A percentile compares a stretch with the other conserved stretches of the same genome.
phyloP scores from a whole-genome alignment of 2,888 invertebrate genomes.

The Clitarchus hookeri region DNA sequence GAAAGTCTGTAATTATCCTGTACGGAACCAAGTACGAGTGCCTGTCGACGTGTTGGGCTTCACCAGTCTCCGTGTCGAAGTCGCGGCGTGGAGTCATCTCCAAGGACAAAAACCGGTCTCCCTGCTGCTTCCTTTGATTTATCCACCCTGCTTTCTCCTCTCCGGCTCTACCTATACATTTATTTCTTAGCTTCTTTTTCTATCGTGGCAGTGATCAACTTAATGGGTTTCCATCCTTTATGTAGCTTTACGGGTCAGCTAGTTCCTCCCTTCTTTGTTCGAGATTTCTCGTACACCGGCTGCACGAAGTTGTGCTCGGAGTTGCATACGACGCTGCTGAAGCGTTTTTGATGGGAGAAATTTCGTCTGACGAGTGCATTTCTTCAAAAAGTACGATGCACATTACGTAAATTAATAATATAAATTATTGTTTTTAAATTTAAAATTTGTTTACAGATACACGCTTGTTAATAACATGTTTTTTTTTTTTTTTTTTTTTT shows the following conservation, averaged over 20 bases:
- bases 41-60: neutral
- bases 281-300: neutral
- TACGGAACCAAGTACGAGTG: neutral
- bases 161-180: neutral
- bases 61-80: neutral
- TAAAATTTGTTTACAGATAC: too few relatives aligned
- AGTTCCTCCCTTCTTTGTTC: neutral
- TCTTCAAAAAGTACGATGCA: too few relatives aligned
- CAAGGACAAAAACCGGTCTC: conserved; percentile 14
- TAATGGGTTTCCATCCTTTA: conserved; percentile 14
- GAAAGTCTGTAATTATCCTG: neutral
- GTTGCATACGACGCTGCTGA: neutral
- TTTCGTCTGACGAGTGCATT: neutral
- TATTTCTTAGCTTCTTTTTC: neutral
- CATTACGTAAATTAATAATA: too few relatives aligned
- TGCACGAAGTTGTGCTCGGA: neutral
- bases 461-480: too few relatives aligned
- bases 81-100: neutral
- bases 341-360: neutral
- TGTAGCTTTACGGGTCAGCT: conserved; percentile 14
- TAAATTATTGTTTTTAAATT: too few relatives aligned
- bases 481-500: too few relatives aligned
- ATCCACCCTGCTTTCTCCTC: conserved; percentile 6
- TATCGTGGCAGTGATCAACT: conserved; percentile 14
- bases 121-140: conserved; percentile 7